A percentile compares a stretch with the other conserved stretches of the same genome.
phyloP scores from a whole-genome alignment of 92 coral and sea anemone genomes.

The Epizoanthus fatuus region DNA sequence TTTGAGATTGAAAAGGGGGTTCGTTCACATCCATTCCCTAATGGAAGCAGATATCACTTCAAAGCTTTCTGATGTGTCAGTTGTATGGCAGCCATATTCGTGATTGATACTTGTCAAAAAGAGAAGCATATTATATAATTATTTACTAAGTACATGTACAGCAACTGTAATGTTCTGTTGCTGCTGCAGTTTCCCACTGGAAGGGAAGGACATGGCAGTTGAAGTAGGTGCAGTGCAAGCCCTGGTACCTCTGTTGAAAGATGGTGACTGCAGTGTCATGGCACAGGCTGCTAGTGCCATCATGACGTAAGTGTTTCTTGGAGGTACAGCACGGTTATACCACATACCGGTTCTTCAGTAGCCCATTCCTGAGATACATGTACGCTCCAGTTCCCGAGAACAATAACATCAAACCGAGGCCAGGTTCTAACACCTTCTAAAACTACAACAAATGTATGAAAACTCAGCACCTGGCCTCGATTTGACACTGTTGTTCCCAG shows the following conservation, averaged over 20 bases:
- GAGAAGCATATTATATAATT: too few relatives aligned
- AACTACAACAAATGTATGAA: too few relatives aligned
- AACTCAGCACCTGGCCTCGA: too few relatives aligned
- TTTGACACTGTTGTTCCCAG: too few relatives aligned
- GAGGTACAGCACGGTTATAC: neutral
- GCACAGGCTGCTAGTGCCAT: conserved; percentile 97
- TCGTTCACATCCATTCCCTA: too few relatives aligned
- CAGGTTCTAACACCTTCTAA: too few relatives aligned
- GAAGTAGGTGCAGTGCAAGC: conserved; percentile 88
- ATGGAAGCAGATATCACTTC: too few relatives aligned
- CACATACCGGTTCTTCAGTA: neutral
- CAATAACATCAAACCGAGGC: too few relatives aligned
- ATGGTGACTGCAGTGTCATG: conserved; percentile 81
- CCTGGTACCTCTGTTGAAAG: conserved; percentile 79
- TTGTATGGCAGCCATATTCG: neutral
- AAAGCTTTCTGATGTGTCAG: neutral
- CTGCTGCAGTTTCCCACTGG: conserved; percentile 87
- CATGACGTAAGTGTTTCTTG: conserved; percentile 82
- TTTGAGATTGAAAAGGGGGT: too few relatives aligned
- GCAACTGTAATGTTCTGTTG: neutral
- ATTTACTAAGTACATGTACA: neutral
- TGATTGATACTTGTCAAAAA: neutral
- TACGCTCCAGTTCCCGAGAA: too few relatives aligned
- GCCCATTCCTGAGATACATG: neutral
- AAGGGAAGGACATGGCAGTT: conserved; percentile 97